These are phyloP conservation scores for Amphipyra tragopoginis DNA, from an alignment of 2,888 invertebrate genomes.

Conservation along the genomic window DNA sequence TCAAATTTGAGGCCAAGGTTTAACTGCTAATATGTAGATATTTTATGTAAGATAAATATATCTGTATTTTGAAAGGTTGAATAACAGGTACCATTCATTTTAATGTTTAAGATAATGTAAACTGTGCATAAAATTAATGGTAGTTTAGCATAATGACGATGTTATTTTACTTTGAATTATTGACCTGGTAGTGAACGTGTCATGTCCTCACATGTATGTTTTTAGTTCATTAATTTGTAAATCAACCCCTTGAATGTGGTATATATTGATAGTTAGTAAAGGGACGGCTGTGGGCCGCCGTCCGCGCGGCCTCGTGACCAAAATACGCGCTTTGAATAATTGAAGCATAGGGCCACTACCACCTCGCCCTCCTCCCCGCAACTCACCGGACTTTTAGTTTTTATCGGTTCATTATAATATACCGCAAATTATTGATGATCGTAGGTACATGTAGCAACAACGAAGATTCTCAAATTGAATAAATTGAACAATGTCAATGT, in stretches of 20 bases:
- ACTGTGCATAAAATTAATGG: constrained; percentile 61
- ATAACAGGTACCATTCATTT: constrained; percentile 67
- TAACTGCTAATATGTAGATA: constrained; percentile 81
- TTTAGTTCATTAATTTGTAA: constrained; percentile 75
- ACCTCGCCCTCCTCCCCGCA: constrained; percentile 57
- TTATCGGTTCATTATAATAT: constrained; percentile 73
- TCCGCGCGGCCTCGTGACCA: constrained; percentile 83
- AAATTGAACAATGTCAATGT: constrained; percentile 27
- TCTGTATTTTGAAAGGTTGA: constrained; percentile 69
- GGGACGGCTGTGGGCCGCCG: constrained; percentile 63
- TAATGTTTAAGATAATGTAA: constrained; percentile 47
- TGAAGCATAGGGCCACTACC: constrained; percentile 73
- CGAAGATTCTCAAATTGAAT: constrained; percentile 11
- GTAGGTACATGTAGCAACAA: constrained; percentile 3
- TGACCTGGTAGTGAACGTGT: constrained; percentile 52
- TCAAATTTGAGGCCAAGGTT: constrained; percentile 86
- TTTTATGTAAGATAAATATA: constrained; percentile 79
- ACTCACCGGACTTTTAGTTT: constrained; percentile 69
- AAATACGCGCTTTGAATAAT: constrained; percentile 87
- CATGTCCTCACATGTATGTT: constrained; percentile 55
- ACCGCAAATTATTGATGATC: constrained; percentile 60
- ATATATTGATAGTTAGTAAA: constrained; percentile 66
- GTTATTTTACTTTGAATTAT: constrained; percentile 47
- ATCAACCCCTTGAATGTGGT: constrained; percentile 74
- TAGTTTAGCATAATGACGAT: constrained; percentile 56